A percentile compares a stretch with the other conserved stretches of the same genome.
These are phyloP conservation scores for Capricornis sumatraensis DNA, from an alignment of 2,113 vertebrate genomes.

Conservation along the genomic window DNA sequence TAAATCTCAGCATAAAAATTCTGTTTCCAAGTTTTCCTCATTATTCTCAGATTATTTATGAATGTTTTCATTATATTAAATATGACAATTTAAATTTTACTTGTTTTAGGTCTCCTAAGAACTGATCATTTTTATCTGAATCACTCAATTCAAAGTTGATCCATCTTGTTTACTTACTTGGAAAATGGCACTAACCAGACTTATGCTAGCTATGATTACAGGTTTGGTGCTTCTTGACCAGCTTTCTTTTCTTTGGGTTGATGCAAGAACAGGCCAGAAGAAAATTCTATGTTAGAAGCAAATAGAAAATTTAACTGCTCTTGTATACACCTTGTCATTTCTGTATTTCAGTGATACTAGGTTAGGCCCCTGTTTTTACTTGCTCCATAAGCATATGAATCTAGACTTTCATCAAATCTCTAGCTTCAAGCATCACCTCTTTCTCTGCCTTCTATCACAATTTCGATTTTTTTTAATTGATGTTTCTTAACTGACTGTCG, in stretches of 20 bases:
- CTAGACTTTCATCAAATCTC: not conserved
- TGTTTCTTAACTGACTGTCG: not conserved
- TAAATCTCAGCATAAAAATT: not conserved
- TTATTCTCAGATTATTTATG: not conserved
- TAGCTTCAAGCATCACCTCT: not conserved
- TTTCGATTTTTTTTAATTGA: not conserved
- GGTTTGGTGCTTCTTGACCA: not conserved
- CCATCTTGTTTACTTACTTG: not conserved
- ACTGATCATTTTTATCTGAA: not conserved
- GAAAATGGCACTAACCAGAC: not conserved
- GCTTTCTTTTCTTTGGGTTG: not conserved
- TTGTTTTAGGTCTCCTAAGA: not conserved
- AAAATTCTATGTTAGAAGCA: not conserved
- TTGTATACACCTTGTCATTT: not conserved
- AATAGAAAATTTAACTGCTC: rapidly evolving
- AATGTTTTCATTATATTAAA: not conserved
- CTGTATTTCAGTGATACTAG: not conserved
- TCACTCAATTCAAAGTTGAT: not conserved
- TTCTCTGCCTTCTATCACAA: not conserved
- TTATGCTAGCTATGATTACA: not conserved
- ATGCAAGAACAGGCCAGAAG: not conserved
- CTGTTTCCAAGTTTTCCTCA: not conserved
- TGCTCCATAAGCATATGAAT: not conserved
- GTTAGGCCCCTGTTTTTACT: not conserved
- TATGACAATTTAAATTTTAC: not conserved